A percentile compares a stretch with the other conserved stretches of the same genome.
Conservation (phyloP, 2,888 invertebrate genomes). For the Andrena fulva region DNA sequence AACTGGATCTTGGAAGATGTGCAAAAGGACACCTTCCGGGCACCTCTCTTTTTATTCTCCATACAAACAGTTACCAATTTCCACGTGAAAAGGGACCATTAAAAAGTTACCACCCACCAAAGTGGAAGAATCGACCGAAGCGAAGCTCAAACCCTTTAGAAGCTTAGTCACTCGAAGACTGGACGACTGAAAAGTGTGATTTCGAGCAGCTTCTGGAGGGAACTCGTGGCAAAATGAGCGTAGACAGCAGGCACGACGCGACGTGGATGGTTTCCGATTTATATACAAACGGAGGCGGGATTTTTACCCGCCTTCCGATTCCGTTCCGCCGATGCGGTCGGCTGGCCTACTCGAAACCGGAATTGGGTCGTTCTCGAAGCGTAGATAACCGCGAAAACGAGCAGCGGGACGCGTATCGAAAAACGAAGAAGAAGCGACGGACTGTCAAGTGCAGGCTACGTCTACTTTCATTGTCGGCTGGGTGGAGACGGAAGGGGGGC, state of each 20-base stretch:
- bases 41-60: too few relatives aligned
- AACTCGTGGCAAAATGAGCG: neutral
- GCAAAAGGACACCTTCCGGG: neutral
- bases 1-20: neutral
- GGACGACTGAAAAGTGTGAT: neutral
- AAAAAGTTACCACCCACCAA: too few relatives aligned
- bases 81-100: too few relatives aligned
- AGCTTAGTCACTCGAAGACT: too few relatives aligned
- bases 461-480: slow-evolving; percentile 83
- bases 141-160: too few relatives aligned
- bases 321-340: slow-evolving; percentile 63
- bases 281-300: slow-evolving; percentile 15
- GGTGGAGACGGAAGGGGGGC: slow-evolving; percentile 13
- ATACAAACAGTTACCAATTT: too few relatives aligned
- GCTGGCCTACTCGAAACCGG: slow-evolving; percentile 81
- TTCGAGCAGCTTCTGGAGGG: neutral
- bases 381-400: slow-evolving; percentile 80
- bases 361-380: slow-evolving; percentile 80
- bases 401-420: slow-evolving; percentile 28
- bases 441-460: slow-evolving; percentile 64
- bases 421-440: slow-evolving; percentile 33
- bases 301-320: slow-evolving; percentile 61
- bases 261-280: slow-evolving; percentile 33
- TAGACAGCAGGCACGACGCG: neutral
- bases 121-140: too few relatives aligned